These are phyloP conservation scores for Antheraea pernyi DNA, from an alignment of 1,140 invertebrate species.

Conservation along the genomic window DNA sequence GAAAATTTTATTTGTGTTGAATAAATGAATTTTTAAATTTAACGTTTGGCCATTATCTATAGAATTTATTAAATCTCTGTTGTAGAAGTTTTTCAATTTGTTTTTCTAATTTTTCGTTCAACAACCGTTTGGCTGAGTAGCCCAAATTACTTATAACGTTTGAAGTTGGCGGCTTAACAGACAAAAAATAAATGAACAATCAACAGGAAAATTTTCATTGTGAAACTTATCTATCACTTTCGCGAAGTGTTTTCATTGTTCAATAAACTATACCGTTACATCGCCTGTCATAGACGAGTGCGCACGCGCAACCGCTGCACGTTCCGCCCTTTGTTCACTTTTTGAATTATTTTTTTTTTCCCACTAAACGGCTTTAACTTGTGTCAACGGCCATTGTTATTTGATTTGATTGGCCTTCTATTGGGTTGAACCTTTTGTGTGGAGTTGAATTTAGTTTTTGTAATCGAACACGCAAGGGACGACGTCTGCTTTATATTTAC, in stretches of 20 bases:
- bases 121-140: background rate
- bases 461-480: conserved; percentile 22
- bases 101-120: background rate
- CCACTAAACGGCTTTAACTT: conserved; percentile 34
- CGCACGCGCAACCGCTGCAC: conserved; percentile 44
- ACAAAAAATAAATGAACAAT: conserved; percentile 11
- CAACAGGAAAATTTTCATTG: conserved; percentile 11
- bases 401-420: conserved; percentile 42
- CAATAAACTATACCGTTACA: conserved; percentile 34
- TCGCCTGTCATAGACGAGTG: conserved; percentile 37
- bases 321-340: conserved; percentile 50
- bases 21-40: too few species aligned
- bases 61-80: too few species aligned
- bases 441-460: conserved; percentile 27
- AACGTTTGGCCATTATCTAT: too few species aligned
- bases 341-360: conserved; percentile 41
- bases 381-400: conserved; percentile 47
- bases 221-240: conserved; percentile 3
- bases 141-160: background rate
- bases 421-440: conserved; percentile 33
- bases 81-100: too few species aligned
- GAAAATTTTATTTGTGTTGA: too few species aligned
- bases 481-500: conserved; percentile 19
- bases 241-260: conserved; percentile 18
- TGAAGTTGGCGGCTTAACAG: background rate